Evolutionary conservation across 64 coral and sea anemone species (phyloP).

Genomic region (Anthopleura sola): DNA sequence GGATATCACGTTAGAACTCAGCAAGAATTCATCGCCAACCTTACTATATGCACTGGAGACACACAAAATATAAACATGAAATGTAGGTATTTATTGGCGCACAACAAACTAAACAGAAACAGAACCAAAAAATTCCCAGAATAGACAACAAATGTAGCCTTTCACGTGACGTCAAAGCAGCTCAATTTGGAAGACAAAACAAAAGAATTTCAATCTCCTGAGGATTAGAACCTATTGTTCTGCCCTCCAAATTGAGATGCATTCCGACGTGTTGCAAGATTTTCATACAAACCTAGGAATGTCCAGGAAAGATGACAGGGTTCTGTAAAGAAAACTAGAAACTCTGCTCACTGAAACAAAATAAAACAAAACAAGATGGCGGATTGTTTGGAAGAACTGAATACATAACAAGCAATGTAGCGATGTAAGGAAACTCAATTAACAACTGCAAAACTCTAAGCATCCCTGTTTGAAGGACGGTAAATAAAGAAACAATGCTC

Average conservation of each 20-base stretch:
- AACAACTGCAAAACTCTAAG: too few species aligned
- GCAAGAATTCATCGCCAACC: neutral
- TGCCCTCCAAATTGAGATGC: too few species aligned
- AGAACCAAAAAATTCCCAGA: neutral
- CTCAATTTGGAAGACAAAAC: too few species aligned
- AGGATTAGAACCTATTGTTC: too few species aligned
- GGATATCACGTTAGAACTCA: constrained; percentile 42
- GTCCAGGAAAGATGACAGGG: constrained; percentile 20
- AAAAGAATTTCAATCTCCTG: too few species aligned
- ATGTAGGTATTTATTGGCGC: too few species aligned
- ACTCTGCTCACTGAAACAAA: constrained; percentile 34
- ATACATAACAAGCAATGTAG: too few species aligned
- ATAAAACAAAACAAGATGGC: neutral
- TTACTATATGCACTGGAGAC: constrained; percentile 19
- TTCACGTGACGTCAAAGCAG: too few species aligned
- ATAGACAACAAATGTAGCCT: neutral
- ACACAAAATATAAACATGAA: too few species aligned
- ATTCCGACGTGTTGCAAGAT: neutral
- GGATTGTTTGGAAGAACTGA: too few species aligned
- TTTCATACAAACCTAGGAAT: neutral
- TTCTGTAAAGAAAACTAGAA: constrained; percentile 58
- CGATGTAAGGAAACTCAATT: too few species aligned
- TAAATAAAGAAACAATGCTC: neutral
- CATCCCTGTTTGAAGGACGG: too few species aligned
- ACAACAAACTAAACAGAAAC: neutral